Base-by-base conservation (phyloP, 2,113 vertebrate species). In the Oncorhynchus masou region DNA sequence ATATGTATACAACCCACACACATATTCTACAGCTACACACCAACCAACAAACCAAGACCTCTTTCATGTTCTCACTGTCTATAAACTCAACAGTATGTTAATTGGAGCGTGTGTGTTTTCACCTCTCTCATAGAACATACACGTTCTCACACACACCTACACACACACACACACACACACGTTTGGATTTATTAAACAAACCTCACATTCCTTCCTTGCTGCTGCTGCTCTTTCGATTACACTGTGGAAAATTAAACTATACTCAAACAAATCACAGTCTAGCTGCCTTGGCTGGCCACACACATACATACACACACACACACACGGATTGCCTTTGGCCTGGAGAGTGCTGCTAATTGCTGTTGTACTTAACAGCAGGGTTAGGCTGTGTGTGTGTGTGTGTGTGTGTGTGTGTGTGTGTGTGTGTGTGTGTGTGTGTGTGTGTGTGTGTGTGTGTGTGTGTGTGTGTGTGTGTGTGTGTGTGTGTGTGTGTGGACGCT, bases 81-180 rank as follows among this genome's bases (percentile, higher is more conserved):
- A 9, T 9, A 39, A 39, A 9, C 8, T 8, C 39, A 39, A 39
- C 39, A 39, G 39, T 39, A 39, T 39, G 39, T 45, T 45, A 86
- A 86, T 86, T 88, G 80, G 74, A 29, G 8, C 39, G 39, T 45
- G 71, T 25, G 11, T 54, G 70, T 74, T 74, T 74, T 69, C 69
- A 70, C 70, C 66, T 69, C 67, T 77, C 82, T 84, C 31, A 34
- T 34, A 34, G 31, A 34, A 34, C 5, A 34, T 6, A 34, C 49
- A 6, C 66, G 60, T 75, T 80, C 62, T 49, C 73, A 57, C 74
- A 76, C 69, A 45, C 39, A 45, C 39, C n/a, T n/a, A n/a, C n/a
- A n/a, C 39, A 9, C 8, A 39, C 8, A 39, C 39, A 45, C 39
- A 45, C 39, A 45, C 39, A 45, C 39, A 45, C 39, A 11, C 8